Base-by-base conservation (phyloP, 2,113 vertebrate species). In the Zapornia atra region DNA sequence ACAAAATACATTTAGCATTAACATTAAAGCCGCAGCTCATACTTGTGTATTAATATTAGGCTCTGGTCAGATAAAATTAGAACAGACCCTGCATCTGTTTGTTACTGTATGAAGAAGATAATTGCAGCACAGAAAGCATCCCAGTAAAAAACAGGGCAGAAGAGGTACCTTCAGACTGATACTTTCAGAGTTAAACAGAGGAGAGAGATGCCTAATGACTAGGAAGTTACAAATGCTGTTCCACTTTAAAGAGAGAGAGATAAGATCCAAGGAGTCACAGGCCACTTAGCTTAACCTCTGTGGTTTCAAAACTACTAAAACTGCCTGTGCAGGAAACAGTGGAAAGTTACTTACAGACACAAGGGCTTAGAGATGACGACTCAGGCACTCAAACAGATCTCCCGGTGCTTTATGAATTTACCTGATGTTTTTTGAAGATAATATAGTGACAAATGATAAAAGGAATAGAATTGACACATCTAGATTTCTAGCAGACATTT, bases 401-500 rank as follows among this genome's bases (percentile, higher is more conserved):
- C 75, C 31, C 61, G 1, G 51, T 94, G 83, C 79, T 72, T 86
- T 96, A 97, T 60, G 92, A 94, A 97, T 94, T 95, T 92, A 96
- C 96, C 91, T 96, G 72, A 91, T 82, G 66, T 64, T 97, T 94
- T 98, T 94, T 95, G 85, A 97, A 96, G 95, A 94, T 73, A 95
- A 96, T 91, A 92, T 19, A 96, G 92, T 63, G 85, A 82, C 71
- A 96, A 60, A 95, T 87, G 94, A 88, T 95, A 93, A 96, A 97
- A 95, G 94, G 88, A 86, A 93, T 40, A 77, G 93, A 86, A 82
- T 31, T 92, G 91, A 90, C 73, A 90, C 87, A 86, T 84, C 42
- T 57, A 89, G 80, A 88, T 95, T 95, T 96, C 61, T 40, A 96
- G 38, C 61, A 95, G 86, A 92, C 46, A 68, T 72, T 91, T 92